Evolutionary conservation across 2,113 vertebrate species (phyloP).

Genomic region (Pogonocichla stellata): DNA sequence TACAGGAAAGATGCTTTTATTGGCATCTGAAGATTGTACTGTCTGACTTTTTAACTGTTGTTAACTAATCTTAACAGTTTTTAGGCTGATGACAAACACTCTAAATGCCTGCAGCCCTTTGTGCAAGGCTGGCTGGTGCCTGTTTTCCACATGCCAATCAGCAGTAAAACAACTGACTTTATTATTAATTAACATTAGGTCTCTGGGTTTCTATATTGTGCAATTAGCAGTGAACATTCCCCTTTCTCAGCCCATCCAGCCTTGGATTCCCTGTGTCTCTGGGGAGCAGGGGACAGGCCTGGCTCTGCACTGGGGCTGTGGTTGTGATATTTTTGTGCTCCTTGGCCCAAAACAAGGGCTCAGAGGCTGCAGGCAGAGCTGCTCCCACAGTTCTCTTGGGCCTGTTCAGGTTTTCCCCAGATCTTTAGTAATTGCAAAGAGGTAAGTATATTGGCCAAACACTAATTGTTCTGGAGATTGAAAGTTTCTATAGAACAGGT

Average conservation of each 20-base stretch:
- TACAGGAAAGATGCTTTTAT: conserved; percentile 40
- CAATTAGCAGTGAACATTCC: neutral
- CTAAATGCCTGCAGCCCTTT: neutral
- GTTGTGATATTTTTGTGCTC: neutral
- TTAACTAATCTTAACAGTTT: neutral
- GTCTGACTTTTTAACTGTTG: conserved; percentile 62
- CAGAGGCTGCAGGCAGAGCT: neutral
- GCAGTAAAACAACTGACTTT: neutral
- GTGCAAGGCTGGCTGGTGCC: neutral
- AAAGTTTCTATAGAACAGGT: neutral
- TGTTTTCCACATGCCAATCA: neutral
- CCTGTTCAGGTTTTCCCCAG: neutral
- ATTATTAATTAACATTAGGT: neutral
- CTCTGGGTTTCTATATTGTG: neutral
- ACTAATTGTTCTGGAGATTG: neutral
- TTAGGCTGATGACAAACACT: neutral
- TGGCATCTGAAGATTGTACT: conserved; percentile 5
- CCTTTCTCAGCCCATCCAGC: neutral
- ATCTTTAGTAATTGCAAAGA: neutral
- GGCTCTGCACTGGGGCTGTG: neutral
- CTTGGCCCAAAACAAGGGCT: accelerated
- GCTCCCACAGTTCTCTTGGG: neutral
- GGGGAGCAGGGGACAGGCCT: neutral
- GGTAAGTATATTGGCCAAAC: neutral
- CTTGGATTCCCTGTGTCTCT: accelerated